These are phyloP conservation scores for Leucophenga varia DNA, from an alignment of 1,140 invertebrate genomes.

Conservation along the genomic window DNA sequence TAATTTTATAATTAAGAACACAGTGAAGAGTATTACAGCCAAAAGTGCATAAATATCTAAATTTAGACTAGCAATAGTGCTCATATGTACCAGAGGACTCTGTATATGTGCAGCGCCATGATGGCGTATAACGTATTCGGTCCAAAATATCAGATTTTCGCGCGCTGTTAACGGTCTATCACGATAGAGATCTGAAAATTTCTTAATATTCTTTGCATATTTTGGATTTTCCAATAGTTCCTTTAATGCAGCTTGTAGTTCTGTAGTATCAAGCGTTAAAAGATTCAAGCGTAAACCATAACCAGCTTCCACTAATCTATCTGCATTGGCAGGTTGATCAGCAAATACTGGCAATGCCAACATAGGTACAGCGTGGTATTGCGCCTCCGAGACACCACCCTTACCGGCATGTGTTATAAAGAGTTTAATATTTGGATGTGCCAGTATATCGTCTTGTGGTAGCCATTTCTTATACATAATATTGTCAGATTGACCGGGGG, in stretches of 20 bases:
- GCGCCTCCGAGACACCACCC: slow-evolving; percentile 69
- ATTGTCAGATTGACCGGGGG: slow-evolving; percentile 62
- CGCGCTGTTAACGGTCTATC: slow-evolving; percentile 42
- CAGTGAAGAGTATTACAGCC: slow-evolving; percentile 14
- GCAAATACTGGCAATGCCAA: slow-evolving; percentile 69
- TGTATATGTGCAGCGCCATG: slow-evolving; percentile 57
- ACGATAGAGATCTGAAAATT: slow-evolving; percentile 41
- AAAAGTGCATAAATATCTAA: slow-evolving; percentile 34
- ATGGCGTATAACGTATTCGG: slow-evolving; percentile 55
- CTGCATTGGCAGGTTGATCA: slow-evolving; percentile 64
- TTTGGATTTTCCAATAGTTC: slow-evolving; percentile 38
- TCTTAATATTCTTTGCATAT: slow-evolving; percentile 31
- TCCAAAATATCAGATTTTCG: slow-evolving; percentile 44
- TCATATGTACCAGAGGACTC: slow-evolving; percentile 49
- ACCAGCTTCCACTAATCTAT: slow-evolving; percentile 56
- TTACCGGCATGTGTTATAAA: slow-evolving; percentile 76
- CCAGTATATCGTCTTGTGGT: slow-evolving; percentile 70
- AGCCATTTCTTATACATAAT: slow-evolving; percentile 68
- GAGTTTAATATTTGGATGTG: slow-evolving; percentile 67
- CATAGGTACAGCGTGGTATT: slow-evolving; percentile 71
- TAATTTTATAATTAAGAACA: too few species aligned
- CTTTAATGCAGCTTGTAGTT: slow-evolving; percentile 30
- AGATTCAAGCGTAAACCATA: slow-evolving; percentile 57
- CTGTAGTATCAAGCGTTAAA: slow-evolving; percentile 45
- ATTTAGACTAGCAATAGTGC: slow-evolving; percentile 22